Evolutionary conservation across 1,140 invertebrate species (phyloP), one percentile per base, ranked within the genome.

Genomic region (Drosophila obscura): DNA sequence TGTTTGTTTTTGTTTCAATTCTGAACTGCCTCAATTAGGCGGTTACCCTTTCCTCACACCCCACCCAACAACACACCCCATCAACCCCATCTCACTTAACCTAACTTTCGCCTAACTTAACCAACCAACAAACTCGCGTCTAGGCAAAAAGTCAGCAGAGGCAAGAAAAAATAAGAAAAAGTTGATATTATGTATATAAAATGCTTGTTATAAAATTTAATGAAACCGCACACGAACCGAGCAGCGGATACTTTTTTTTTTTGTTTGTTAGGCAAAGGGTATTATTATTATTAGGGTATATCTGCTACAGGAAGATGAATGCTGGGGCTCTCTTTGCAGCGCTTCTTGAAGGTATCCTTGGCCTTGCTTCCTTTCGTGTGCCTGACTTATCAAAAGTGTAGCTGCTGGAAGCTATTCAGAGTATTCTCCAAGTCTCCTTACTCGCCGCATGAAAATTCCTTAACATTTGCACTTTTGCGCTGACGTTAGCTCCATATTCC

Each of bases 151-250:
- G 59, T 50, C 31, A 35, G 11, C 22, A 39, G 1, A 39, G 22
- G 2, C 22, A 4, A 69, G 19, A 49, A 60, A 74, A 62, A 56
- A 58, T 73, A 63, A 48, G 45, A 61, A 58, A 66, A 82, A 64
- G 52, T 73, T 57, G 56, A 61, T 58, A 82, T 71, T 71, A 83
- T 73, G 57, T 63, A 61, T 58, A 82, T 71, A 75, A 83, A 80
- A 83, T 75, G 80, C 80, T 83, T 83, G 80, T 83, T 83, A 83
- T 83, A 83, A 83, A 83, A 83, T 83, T 83, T 83, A 83, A 83
- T 83, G 80, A 83, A 83, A 83, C 80, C 80, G 58, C 80, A 83
- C 75, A 83, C 57, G 75, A 69, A 63, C 66, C 74, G 61, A 50
- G 57, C 57, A 73, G 62, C 62, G 71, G 58, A 62, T 71, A 60